These are phyloP conservation scores for Penaeus indicus DNA, from an alignment of 1,140 invertebrate genomes.

Conservation along the genomic window DNA sequence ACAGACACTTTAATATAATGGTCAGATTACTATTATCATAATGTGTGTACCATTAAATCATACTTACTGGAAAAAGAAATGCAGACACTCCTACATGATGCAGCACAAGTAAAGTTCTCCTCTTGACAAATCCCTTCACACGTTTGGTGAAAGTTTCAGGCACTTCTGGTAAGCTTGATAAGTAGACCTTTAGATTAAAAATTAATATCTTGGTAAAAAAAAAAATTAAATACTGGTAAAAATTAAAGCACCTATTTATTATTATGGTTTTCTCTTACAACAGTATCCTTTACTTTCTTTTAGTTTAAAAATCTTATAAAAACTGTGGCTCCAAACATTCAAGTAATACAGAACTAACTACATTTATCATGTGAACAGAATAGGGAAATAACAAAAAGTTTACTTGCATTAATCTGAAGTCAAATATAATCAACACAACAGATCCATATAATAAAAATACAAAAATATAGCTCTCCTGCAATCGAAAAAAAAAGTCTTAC, in stretches of 20 bases:
- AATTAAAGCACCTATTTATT: too few species aligned
- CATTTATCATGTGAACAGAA: background rate
- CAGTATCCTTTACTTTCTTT: too few species aligned
- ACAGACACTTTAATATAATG: background rate
- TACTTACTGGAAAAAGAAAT: slow-evolving; percentile 37
- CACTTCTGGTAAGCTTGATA: slow-evolving; percentile 33
- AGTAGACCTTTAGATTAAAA: slow-evolving; percentile 4
- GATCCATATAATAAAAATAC: background rate
- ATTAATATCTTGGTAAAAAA: background rate
- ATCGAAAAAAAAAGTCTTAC: background rate
- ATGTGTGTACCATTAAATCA: background rate
- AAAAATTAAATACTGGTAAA: too few species aligned
- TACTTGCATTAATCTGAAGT: too few species aligned
- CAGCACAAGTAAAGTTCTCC: slow-evolving; percentile 31
- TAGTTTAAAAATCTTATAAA: background rate
- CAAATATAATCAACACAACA: background rate
- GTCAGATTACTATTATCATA: background rate
- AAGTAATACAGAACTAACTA: too few species aligned
- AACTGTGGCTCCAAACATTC: too few species aligned
- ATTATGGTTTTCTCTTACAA: too few species aligned
- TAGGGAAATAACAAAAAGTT: too few species aligned
- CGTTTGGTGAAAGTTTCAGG: slow-evolving; percentile 8
- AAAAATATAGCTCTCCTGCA: too few species aligned
- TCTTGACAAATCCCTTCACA: slow-evolving; percentile 6
- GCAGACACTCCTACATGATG: slow-evolving; percentile 29